phyloP scores from a whole-genome alignment of 2,888 invertebrate genomes.

The Drosophila mimetica region DNA sequence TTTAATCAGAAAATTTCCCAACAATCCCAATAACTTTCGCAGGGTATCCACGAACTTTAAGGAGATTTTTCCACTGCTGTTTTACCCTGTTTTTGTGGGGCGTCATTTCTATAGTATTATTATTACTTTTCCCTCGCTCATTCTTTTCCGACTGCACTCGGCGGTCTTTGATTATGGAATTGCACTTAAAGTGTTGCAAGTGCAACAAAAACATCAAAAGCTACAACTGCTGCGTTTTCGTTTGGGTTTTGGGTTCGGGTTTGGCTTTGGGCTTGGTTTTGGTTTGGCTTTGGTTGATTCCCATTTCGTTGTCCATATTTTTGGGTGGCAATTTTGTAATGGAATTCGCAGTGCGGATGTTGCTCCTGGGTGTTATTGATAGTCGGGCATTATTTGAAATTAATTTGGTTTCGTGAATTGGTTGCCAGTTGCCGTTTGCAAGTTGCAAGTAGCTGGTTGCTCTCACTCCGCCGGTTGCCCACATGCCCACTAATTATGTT shows the following conservation, averaged over 20 bases:
- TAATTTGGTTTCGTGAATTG: slow-evolving; percentile 49
- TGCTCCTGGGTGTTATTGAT: slow-evolving; percentile 51
- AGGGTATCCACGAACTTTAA: slow-evolving; percentile 2
- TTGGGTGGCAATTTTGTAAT: slow-evolving; percentile 73
- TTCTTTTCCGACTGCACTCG: slow-evolving; percentile 9
- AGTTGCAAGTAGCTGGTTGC: slow-evolving; percentile 8
- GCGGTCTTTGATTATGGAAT: slow-evolving; percentile 73
- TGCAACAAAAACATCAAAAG: slow-evolving; percentile 3
- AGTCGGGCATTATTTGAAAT: slow-evolving; percentile 57
- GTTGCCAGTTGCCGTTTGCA: slow-evolving; percentile 3
- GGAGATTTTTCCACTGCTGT: neutral
- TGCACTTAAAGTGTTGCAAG: slow-evolving; percentile 74
- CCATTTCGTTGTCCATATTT: slow-evolving; percentile 4
- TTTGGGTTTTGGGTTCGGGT: slow-evolving; percentile 13
- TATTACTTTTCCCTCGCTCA: slow-evolving; percentile 18
- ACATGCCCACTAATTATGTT: slow-evolving; percentile 68
- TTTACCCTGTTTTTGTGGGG: slow-evolving; percentile 58
- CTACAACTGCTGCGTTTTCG: slow-evolving; percentile 3
- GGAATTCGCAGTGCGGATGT: slow-evolving; percentile 55
- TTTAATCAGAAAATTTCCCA: neutral
- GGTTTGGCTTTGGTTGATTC: slow-evolving; percentile 5
- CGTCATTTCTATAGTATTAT: slow-evolving; percentile 59
- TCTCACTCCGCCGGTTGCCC: slow-evolving; percentile 33
- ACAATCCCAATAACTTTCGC: neutral
- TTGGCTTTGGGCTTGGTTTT: slow-evolving; percentile 7